These are phyloP conservation scores for Acipenser transmontanus DNA, from an alignment of 2,797 vertebrate species.

Conservation along the genomic window DNA sequence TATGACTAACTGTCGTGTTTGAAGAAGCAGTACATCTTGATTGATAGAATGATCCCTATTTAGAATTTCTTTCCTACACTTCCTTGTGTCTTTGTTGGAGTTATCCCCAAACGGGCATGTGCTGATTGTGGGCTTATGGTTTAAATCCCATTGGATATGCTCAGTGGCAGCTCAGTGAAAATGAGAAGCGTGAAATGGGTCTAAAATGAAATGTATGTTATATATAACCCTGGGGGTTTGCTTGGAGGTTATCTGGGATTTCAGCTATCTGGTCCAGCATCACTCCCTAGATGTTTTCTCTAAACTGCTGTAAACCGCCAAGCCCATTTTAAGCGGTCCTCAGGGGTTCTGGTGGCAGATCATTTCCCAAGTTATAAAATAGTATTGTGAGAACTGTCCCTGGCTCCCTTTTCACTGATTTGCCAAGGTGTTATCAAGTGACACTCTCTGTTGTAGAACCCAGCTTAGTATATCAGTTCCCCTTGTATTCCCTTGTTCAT, in stretches of 20 bases:
- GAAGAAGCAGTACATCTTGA: no score
- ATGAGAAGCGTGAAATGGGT: slow-evolving; percentile 14
- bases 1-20: no score
- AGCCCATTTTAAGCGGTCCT: slow-evolving; percentile 27
- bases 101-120: neutral
- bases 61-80: no score
- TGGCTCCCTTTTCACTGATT: slow-evolving; percentile 15
- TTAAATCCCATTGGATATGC: slow-evolving; percentile 14
- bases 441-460: slow-evolving; percentile 14
- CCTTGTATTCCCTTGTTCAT: neutral
- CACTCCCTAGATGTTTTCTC: slow-evolving; percentile 28
- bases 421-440: slow-evolving; percentile 22
- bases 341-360: slow-evolving; percentile 25
- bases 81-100: no score
- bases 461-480: slow-evolving; percentile 10
- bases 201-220: slow-evolving; percentile 30
- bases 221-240: slow-evolving; percentile 31
- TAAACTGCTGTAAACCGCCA: slow-evolving; percentile 36
- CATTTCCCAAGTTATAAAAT: slow-evolving; percentile 31
- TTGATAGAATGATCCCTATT: no score
- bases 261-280: slow-evolving; percentile 32
- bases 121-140: slow-evolving; percentile 12
- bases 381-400: slow-evolving; percentile 21
- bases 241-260: slow-evolving; percentile 28
- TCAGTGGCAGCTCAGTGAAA: slow-evolving; percentile 10